Conservation (phyloP, 2,888 invertebrate genomes). For the Parasteatoda lunata region DNA sequence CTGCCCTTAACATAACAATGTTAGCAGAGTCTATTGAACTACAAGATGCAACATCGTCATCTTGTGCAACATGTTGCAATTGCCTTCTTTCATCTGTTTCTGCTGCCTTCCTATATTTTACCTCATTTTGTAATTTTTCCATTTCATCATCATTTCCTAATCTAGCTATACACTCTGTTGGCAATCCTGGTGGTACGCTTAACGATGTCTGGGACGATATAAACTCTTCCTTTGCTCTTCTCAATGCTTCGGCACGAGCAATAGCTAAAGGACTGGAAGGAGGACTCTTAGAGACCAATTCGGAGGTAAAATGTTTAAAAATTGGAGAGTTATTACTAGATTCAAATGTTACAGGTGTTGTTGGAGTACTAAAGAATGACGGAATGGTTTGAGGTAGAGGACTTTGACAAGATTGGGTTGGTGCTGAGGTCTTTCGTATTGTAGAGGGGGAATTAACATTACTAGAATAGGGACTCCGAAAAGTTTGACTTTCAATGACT, state of each 20-base stretch:
- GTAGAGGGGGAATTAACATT: slow-evolving; percentile 40
- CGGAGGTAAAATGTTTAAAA: slow-evolving; percentile 25
- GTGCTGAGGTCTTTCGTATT: slow-evolving; percentile 45
- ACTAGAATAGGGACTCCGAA: slow-evolving; percentile 23
- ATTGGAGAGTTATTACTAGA: slow-evolving; percentile 19
- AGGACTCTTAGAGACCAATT: slow-evolving; percentile 16
- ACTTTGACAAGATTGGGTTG: not conserved
- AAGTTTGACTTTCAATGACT: slow-evolving; percentile 33
- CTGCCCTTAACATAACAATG: slow-evolving; percentile 53
- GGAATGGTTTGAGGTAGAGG: not conserved
- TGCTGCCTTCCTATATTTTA: not conserved
- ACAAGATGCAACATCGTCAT: slow-evolving; percentile 41
- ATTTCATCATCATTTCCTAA: not conserved
- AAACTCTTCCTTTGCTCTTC: slow-evolving; percentile 60
- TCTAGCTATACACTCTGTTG: not conserved
- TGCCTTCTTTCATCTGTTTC: too few species aligned
- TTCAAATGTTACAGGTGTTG: slow-evolving; percentile 25
- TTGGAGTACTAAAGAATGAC: slow-evolving; percentile 46
- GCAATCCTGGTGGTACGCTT: not conserved
- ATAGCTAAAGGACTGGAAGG: slow-evolving; percentile 38
- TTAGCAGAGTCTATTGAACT: slow-evolving; percentile 60
- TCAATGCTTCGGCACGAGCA: slow-evolving; percentile 41
- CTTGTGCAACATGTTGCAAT: not conserved
- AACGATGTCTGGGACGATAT: slow-evolving; percentile 29
- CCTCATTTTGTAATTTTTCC: not conserved